Evolutionary conservation across 1,140 invertebrate genomes (phyloP).

Genomic region (Platorchestia sp.): DNA sequence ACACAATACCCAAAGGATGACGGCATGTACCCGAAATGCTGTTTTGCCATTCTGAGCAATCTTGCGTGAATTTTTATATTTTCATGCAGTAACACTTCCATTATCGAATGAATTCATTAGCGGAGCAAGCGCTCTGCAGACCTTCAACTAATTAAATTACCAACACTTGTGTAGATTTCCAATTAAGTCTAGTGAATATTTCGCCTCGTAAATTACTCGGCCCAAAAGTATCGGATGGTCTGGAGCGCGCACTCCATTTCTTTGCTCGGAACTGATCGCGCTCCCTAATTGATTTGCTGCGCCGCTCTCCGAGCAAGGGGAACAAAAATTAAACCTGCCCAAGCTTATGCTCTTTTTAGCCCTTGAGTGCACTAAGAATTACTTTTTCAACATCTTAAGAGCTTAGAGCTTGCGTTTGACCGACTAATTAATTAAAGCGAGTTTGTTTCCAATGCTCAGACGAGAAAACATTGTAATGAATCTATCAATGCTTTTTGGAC

Average conservation of each 20-base stretch:
- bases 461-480: background rate
- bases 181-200: slow-evolving; percentile 48
- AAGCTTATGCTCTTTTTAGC: background rate
- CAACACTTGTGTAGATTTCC: slow-evolving; percentile 53
- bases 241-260: slow-evolving; percentile 12
- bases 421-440: background rate
- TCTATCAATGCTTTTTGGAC: background rate
- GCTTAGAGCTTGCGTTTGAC: background rate
- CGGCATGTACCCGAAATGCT: background rate
- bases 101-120: slow-evolving; percentile 42
- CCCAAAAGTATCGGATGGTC: slow-evolving; percentile 31
- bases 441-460: background rate
- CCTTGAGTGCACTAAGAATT: background rate
- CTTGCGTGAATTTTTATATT: background rate
- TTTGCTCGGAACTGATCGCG: background rate
- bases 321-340: slow-evolving; percentile 11
- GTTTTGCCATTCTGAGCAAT: background rate
- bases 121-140: background rate
- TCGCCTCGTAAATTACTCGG: slow-evolving; percentile 27
- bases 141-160: slow-evolving; percentile 47
- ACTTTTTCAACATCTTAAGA: background rate
- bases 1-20: background rate
- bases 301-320: background rate
- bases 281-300: slow-evolving; percentile 32
- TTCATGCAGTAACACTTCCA: background rate